Conservation (phyloP, 2,888 invertebrate genomes). For the Napeogenes inachia region DNA sequence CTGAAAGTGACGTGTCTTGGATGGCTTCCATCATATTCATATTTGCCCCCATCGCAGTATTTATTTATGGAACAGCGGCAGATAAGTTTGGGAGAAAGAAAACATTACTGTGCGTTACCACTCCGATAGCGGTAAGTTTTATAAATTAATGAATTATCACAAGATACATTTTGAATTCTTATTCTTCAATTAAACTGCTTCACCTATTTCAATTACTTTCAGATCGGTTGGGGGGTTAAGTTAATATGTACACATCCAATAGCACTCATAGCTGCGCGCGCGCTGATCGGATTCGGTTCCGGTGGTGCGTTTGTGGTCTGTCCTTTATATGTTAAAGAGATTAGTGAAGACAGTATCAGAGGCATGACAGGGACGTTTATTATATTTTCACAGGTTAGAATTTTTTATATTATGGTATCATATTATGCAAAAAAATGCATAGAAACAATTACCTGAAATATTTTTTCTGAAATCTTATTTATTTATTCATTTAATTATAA, state of each 20-base stretch:
- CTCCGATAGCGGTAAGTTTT: slow-evolving; percentile 60
- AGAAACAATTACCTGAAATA: too few relatives aligned
- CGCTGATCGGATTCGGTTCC: slow-evolving; percentile 66
- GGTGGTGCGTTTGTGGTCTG: slow-evolving; percentile 69
- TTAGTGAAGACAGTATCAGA: slow-evolving; percentile 68
- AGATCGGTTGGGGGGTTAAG: slow-evolving; percentile 70
- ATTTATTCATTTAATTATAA: too few relatives aligned
- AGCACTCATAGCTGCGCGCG: slow-evolving; percentile 61
- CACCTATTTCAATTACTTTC: slow-evolving; percentile 23
- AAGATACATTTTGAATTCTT: too few relatives aligned
- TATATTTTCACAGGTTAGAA: slow-evolving; percentile 66
- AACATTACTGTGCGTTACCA: slow-evolving; percentile 56
- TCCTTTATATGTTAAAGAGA: slow-evolving; percentile 69
- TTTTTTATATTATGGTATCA: not conserved
- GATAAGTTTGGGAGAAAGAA: slow-evolving; percentile 73
- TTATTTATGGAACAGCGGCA: slow-evolving; percentile 70
- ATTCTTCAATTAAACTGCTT: not conserved
- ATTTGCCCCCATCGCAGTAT: slow-evolving; percentile 75
- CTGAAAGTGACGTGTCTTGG: slow-evolving; percentile 73
- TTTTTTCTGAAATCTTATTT: too few relatives aligned
- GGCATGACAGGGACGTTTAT: slow-evolving; percentile 72
- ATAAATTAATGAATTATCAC: not conserved
- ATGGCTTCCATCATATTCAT: slow-evolving; percentile 78
- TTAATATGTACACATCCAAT: slow-evolving; percentile 53
- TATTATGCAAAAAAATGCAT: too few relatives aligned